Percentiles rank a stretch among this genome's conserved stretches.
These are phyloP conservation scores for Nomada flava DNA, from an alignment of 2,888 invertebrate genomes.

Conservation along the genomic window DNA sequence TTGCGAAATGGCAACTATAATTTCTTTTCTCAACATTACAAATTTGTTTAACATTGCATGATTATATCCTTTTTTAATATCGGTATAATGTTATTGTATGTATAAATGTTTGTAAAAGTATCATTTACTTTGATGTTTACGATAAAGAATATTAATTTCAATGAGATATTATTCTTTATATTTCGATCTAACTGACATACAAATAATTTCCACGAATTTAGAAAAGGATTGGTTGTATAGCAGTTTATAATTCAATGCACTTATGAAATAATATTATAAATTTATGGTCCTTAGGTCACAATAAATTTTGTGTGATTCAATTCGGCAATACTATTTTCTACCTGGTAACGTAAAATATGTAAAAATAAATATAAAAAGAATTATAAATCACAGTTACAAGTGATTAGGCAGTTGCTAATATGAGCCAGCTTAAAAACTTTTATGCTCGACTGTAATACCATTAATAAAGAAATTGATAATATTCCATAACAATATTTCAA, in stretches of 20 bases:
- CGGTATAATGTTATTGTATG: constrained; percentile 48
- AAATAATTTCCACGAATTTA: constrained; percentile 48
- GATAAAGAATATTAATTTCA: constrained; percentile 45
- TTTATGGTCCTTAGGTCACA: constrained; percentile 52
- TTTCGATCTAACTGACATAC: constrained; percentile 43
- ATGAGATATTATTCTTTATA: constrained; percentile 46
- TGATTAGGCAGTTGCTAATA: constrained; percentile 60
- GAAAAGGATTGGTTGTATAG: constrained; percentile 45
- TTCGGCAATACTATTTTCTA: constrained; percentile 45
- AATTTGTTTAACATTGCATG: constrained; percentile 46
- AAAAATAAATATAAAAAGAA: constrained; percentile 67
- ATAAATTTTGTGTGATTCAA: constrained; percentile 54
- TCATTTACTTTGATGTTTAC: constrained; percentile 64
- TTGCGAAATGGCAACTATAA: constrained; percentile 23
- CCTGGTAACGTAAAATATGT: constrained; percentile 55
- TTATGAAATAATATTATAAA: constrained; percentile 55
- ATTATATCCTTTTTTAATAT: constrained; percentile 49
- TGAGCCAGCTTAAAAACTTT: constrained; percentile 44
- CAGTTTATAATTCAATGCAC: constrained; percentile 33
- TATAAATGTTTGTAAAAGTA: constrained; percentile 64
- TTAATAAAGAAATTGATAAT: constrained; percentile 22
- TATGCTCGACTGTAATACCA: constrained; percentile 36
- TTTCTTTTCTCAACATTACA: constrained; percentile 33
- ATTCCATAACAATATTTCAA: constrained; percentile 9
- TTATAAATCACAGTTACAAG: constrained; percentile 63